Evolutionary conservation across 2,113 vertebrate species (phyloP), one percentile per base, ranked within the genome.

Genomic region (Thalassarche chlororhynchos): DNA sequence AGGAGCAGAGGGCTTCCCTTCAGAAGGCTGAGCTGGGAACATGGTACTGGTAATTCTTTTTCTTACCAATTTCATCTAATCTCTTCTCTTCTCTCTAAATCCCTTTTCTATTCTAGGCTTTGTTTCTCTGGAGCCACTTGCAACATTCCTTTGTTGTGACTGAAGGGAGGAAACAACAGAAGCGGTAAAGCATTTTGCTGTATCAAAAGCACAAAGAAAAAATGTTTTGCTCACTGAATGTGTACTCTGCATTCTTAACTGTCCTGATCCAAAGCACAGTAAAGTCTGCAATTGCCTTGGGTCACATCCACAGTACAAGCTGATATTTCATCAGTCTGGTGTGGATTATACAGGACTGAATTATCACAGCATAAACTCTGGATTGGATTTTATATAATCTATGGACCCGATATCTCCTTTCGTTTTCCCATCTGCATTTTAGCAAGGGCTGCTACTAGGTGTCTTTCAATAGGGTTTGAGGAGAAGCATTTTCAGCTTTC

Each of bases 71-170:
- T 79, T 84, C 46, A 90, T 87, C 84, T 95, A 89, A 97, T 89
- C 89, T 96, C 51, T 79, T 81, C 81, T 71, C 46, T 64, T 76
- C 82, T 72, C 47, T 69, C 57, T 85, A 90, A 93, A 96, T 49
- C 78, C 62, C 62, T 77, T 93, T 89, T 87, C 91, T 91, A 49
- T 83, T 90, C 75, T 49, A 60, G 49, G 69, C 32, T 95, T 89
- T 96, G 89, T 93, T 96, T 94, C 87, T 95, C 75, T 93, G 62
- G 66, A 79, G 61, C 62, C 81, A 91, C 87, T 96, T 83, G 66
- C 78, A 95, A 80, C 52, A 76, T 65, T 69, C 78, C 42, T 96
- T 96, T 97, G 70, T 90, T 88, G 74, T 77, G 75, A 60, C 66
- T 85, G 84, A 83, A 85, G 78, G 72, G 84, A 80, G 42, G 49